These are phyloP conservation scores for Halocynthia roretzi DNA, from an alignment of 23 tunicate species.

Conservation along the genomic window DNA sequence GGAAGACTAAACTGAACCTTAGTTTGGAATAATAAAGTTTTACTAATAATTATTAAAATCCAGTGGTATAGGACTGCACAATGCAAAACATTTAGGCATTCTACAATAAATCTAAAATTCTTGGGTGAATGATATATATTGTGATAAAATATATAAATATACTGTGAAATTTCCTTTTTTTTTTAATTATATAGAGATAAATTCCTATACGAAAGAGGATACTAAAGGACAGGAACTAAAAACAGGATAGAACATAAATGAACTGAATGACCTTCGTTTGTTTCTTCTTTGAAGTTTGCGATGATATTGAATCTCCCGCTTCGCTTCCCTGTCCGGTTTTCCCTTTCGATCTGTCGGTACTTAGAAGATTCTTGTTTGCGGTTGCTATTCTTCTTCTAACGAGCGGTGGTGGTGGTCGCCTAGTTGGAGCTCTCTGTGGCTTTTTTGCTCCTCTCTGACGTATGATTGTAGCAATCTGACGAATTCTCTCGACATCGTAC, in stretches of 20 bases:
- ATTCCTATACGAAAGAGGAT: too few relatives aligned
- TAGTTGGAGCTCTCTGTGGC: conserved; percentile 42
- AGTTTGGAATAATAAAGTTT: too few relatives aligned
- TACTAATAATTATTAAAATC: neutral
- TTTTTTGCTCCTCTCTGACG: conserved; percentile 82
- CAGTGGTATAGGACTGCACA: too few relatives aligned
- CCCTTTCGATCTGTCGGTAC: neutral
- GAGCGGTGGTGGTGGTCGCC: conserved; percentile 18
- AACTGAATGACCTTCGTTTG: conserved; percentile 12
- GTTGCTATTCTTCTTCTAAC: conserved; percentile 9
- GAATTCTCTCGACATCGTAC: conserved; percentile 75
- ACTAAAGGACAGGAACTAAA: too few relatives aligned
- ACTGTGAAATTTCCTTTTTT: too few relatives aligned
- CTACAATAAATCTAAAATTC: too few relatives aligned
- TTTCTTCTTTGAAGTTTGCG: conserved; percentile 23
- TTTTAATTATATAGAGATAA: too few relatives aligned
- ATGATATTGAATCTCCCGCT: neutral
- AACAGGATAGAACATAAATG: too few relatives aligned
- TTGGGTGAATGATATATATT: too few relatives aligned
- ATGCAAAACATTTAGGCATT: too few relatives aligned
- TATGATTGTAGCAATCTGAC: conserved; percentile 68
- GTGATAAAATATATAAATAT: too few relatives aligned
- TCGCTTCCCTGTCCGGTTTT: conserved; percentile 3
- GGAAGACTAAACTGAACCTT: conserved; percentile 86
- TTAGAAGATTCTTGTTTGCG: neutral